Conservation (phyloP, 2,797 vertebrate genomes). For the Bradypodion ventrale region DNA sequence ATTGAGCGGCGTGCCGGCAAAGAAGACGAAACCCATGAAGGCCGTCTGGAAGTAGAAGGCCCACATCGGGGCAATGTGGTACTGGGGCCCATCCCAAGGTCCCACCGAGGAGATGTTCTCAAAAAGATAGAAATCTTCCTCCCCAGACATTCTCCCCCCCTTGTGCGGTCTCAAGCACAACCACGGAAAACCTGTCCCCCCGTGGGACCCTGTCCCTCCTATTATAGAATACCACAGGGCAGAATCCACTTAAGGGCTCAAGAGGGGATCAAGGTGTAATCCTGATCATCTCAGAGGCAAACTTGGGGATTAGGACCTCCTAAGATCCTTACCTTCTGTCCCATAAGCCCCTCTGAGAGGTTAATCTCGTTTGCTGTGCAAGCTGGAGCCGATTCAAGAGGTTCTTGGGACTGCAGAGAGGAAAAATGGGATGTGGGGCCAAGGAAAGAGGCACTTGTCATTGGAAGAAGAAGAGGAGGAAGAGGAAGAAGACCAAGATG, state of each 20-base stretch:
- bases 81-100: conserved; percentile 84
- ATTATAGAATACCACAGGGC: conserved; percentile 51
- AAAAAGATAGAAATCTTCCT: conserved; percentile 82
- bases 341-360: conserved; percentile 7
- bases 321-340: conserved; percentile 38
- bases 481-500: too few relatives aligned
- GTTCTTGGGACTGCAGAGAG: not conserved
- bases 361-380: conserved; percentile 35
- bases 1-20: conserved; percentile 77
- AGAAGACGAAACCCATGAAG: conserved; percentile 83
- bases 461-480: too few relatives aligned
- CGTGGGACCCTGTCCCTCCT: conserved; percentile 32
- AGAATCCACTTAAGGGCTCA: conserved; percentile 64
- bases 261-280: conserved; percentile 57
- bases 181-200: not conserved
- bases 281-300: conserved; percentile 64
- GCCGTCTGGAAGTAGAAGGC: conserved; percentile 79
- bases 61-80: conserved; percentile 82
- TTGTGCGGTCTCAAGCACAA: not conserved
- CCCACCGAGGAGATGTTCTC: conserved; percentile 76
- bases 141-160: conserved; percentile 67
- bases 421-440: not conserved
- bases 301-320: conserved; percentile 66
- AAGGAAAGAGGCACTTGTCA: not conserved
- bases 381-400: conserved; percentile 46